These are phyloP conservation scores for Propithecus deckenii DNA, from an alignment of 2,797 vertebrate species.

Conservation along the genomic window DNA sequence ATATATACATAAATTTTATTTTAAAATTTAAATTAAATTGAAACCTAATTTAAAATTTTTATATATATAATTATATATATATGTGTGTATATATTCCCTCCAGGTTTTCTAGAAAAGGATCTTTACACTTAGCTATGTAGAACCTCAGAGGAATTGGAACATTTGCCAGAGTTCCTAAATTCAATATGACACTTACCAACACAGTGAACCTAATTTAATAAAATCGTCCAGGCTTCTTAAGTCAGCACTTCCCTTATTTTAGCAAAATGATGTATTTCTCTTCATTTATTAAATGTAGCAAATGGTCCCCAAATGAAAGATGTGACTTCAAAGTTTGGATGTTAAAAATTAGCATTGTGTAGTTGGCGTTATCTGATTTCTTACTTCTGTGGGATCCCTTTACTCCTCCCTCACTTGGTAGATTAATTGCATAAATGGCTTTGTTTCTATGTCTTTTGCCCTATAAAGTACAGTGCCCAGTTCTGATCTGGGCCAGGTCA, in stretches of 20 bases:
- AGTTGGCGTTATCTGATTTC: not conserved
- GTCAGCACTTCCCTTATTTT: not conserved
- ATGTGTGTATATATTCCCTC: not conserved
- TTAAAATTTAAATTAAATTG: not conserved
- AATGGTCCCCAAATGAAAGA: not conserved
- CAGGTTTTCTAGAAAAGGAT: not conserved
- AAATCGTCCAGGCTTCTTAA: not conserved
- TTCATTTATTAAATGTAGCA: not conserved
- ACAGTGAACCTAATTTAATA: not conserved
- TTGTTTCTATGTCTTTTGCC: not conserved
- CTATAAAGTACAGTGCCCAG: accelerated
- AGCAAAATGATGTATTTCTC: not conserved
- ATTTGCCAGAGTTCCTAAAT: not conserved
- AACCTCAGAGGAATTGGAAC: not conserved
- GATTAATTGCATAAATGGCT: too few species aligned
- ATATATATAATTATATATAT: too few species aligned
- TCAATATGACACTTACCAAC: not conserved
- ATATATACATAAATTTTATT: not conserved
- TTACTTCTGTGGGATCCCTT: not conserved
- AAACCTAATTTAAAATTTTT: not conserved
- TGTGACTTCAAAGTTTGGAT: not conserved
- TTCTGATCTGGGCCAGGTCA: not conserved
- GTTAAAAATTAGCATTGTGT: not conserved
- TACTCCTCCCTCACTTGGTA: not conserved
- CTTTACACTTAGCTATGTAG: not conserved